A percentile compares a stretch with the other conserved stretches of the same genome.
phyloP scores from a whole-genome alignment of 35 echinoderm and acorn worm species.

The Strongylocentrotus purpuratus region DNA sequence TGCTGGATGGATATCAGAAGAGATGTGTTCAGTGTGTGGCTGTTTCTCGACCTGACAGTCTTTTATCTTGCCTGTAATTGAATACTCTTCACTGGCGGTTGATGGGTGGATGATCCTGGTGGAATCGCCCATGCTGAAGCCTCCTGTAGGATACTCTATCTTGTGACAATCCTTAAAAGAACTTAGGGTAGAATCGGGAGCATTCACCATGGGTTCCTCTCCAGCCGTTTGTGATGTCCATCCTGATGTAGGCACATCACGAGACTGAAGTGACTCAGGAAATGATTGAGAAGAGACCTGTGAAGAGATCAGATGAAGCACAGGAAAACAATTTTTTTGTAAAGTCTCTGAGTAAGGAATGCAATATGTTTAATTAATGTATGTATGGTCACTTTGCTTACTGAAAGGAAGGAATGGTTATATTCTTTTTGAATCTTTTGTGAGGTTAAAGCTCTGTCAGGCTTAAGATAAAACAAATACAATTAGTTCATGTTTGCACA shows the following conservation, averaged over 20 bases:
- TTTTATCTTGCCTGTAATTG: background rate
- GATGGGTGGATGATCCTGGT: background rate
- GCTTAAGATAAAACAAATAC: too few relatives aligned
- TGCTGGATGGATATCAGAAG: background rate
- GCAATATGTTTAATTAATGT: too few relatives aligned
- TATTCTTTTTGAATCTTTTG: too few relatives aligned
- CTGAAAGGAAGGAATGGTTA: too few relatives aligned
- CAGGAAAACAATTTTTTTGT: too few relatives aligned
- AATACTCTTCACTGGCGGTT: background rate
- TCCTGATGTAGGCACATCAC: background rate
- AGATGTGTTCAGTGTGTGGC: background rate
- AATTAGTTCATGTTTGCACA: too few relatives aligned
- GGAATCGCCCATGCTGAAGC: background rate
- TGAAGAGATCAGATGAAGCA: background rate
- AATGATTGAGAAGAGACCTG: background rate
- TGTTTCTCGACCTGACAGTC: background rate
- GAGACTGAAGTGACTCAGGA: background rate
- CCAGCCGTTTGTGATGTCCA: background rate
- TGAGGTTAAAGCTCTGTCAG: too few relatives aligned
- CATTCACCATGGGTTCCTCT: background rate
- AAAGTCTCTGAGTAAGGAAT: too few relatives aligned
- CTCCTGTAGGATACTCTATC: background rate
- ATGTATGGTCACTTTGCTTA: too few relatives aligned
- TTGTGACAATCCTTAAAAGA: slow-evolving; percentile 21
- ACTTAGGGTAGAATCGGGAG: background rate